These are phyloP conservation scores for Eudyptes chrysolophus DNA, from an alignment of 2,113 vertebrate genomes.

Conservation along the genomic window DNA sequence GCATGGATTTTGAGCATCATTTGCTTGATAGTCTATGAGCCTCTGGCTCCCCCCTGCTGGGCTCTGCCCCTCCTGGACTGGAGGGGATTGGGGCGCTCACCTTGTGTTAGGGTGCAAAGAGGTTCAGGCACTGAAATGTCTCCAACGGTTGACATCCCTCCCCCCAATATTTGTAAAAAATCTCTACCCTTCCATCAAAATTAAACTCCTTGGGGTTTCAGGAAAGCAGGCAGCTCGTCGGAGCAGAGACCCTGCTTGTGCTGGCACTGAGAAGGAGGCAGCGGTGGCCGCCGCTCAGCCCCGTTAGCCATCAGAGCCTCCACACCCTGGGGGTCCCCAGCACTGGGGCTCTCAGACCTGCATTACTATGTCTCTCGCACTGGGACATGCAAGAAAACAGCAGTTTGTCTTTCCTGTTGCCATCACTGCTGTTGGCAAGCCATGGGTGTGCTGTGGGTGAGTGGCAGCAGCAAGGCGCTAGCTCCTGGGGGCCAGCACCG, in stretches of 20 bases:
- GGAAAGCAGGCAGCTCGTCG: background rate
- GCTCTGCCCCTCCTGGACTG: background rate
- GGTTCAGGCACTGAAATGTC: background rate
- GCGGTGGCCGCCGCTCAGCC: fast-evolving
- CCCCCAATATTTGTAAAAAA: background rate
- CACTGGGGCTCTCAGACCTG: background rate
- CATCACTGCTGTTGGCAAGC: background rate
- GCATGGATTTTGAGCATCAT: background rate
- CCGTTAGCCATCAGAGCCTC: background rate
- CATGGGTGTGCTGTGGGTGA: fast-evolving
- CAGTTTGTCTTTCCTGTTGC: background rate
- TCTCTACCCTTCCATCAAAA: background rate
- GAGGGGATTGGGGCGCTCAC: background rate
- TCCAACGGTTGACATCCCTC: background rate
- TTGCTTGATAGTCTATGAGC: background rate
- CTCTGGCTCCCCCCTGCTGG: background rate
- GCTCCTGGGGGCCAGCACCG: background rate
- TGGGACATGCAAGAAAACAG: background rate
- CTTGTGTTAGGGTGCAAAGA: fast-evolving
- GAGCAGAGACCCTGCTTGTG: background rate
- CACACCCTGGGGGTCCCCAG: background rate
- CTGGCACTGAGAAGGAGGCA: background rate
- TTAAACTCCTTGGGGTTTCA: background rate
- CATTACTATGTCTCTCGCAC: fast-evolving
- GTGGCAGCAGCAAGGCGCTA: background rate